Conservation (phyloP, 2,113 vertebrate species). For the Agapornis roseicollis region DNA sequence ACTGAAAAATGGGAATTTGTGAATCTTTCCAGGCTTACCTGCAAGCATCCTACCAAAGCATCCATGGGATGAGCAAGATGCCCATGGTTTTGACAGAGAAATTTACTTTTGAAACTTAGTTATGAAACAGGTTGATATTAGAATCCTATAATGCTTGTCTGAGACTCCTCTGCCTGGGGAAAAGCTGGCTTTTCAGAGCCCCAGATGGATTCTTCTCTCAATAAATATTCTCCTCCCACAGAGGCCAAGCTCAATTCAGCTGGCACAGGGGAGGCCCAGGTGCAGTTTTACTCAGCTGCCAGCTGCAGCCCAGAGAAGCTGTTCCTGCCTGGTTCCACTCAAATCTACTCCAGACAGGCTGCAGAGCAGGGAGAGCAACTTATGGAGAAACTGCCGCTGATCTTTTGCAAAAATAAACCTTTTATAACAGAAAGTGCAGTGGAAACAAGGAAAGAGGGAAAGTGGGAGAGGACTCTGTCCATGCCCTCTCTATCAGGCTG, state of each 20-base stretch:
- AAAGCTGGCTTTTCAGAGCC: not conserved
- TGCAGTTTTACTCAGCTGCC: not conserved
- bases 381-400: not conserved
- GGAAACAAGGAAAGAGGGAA: not conserved
- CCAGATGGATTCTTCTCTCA: not conserved
- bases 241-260: not conserved
- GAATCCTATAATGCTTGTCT: not conserved
- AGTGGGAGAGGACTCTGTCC: fast-evolving
- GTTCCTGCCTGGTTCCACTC: not conserved
- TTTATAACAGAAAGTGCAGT: not conserved
- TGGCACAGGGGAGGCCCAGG: not conserved
- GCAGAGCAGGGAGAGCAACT: too few species aligned
- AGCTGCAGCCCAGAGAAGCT: not conserved
- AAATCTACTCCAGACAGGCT: not conserved
- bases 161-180: not conserved
- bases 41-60: not conserved
- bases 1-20: not conserved
- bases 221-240: not conserved
- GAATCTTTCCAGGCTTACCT: not conserved
- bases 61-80: not conserved
- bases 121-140: not conserved
- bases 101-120: not conserved
- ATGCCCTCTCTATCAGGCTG: not conserved
- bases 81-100: not conserved
- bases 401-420: not conserved